Percentiles rank a stretch among this genome's conserved stretches.
phyloP scores from a whole-genome alignment of 2,113 vertebrate genomes.

The Hemicordylus capensis region DNA sequence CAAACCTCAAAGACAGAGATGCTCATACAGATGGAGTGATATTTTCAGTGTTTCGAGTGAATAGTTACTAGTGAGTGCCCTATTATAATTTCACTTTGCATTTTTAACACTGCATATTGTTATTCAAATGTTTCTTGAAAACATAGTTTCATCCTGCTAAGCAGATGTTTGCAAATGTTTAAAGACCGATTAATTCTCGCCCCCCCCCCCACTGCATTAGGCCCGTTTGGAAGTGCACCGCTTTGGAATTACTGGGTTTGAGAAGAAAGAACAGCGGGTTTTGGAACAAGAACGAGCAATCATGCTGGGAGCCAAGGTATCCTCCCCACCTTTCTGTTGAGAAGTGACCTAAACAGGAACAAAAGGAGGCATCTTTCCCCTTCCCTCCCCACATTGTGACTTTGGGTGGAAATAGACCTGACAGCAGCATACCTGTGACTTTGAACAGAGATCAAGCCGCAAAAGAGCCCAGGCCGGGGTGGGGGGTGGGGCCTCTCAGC shows the following conservation, averaged over 20 bases:
- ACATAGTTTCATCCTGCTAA: background rate
- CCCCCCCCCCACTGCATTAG: slow-evolving; percentile 64
- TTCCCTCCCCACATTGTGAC: background rate
- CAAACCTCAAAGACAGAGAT: background rate
- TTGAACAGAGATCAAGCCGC: background rate
- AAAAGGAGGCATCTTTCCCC: fast-evolving
- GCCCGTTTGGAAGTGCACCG: slow-evolving; percentile 94
- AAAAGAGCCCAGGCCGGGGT: no score
- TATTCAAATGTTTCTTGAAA: background rate
- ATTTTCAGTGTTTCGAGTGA: background rate
- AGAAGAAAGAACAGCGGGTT: slow-evolving; percentile 87
- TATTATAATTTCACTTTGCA: background rate
- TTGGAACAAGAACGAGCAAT: slow-evolving; percentile 91
- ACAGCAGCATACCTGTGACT: no score
- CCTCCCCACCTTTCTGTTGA: background rate
- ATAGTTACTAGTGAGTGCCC: background rate
- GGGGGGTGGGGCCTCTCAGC: no score
- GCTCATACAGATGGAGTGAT: background rate
- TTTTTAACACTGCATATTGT: background rate
- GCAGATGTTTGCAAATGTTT: background rate
- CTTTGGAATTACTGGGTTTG: slow-evolving; percentile 93
- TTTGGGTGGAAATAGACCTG: background rate
- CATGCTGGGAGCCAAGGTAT: slow-evolving; percentile 93
- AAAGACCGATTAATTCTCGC: background rate
- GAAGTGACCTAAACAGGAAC: background rate